Evolutionary conservation across 2,888 invertebrate species (phyloP), one percentile per base, ranked within the genome.

Genomic region (Sarcophaga caerulescens): DNA sequence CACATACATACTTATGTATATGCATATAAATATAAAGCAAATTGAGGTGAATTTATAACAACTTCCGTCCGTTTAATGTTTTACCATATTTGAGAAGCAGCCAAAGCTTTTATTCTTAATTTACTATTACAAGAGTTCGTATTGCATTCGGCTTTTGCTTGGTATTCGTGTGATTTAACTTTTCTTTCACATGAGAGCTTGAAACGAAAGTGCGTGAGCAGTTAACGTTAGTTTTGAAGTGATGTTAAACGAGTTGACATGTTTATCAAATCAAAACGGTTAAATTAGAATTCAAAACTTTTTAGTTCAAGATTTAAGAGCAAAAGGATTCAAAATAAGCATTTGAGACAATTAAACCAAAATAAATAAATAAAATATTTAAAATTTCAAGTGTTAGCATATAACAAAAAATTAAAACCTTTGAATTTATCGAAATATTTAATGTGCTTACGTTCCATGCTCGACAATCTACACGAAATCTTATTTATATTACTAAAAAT

Each of bases 371-470:
- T 10, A 10, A 35, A 35, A 35, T 0, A 35, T 35, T 35, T 10
- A 1, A 35, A 17, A 14, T 57, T 6, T n/a, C 5, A 17, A 1
- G 5, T 1, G 3, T 35, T 6, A 5, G 0, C 6, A 1, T 35
- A 6, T 6, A 6, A 35, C 6, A 35, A 6, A 35, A 35, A 35
- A 35, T 35, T 1, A n/a, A 6, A 35, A 35, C 35, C 5, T 35
- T 35, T 35, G 35, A 35, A 35, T 35, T 35, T 25, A 70, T 23
- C 11, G 17, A 21, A n/a, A 35, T 12, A 71, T 44, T 57, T 23
- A 52, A 70, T 70, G 69, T 70, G 69, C 57, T 57, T 52, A 57
- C 57, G 69, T 52, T 70, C 23, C 57, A 52, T 25, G 57, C n/a
- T 17, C 57, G 57, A 25, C n/a, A 70, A 57, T n/a, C 14, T 17